Base-by-base conservation (phyloP, 2,113 vertebrate species). In the Leptobrachium ailaonicum region DNA sequence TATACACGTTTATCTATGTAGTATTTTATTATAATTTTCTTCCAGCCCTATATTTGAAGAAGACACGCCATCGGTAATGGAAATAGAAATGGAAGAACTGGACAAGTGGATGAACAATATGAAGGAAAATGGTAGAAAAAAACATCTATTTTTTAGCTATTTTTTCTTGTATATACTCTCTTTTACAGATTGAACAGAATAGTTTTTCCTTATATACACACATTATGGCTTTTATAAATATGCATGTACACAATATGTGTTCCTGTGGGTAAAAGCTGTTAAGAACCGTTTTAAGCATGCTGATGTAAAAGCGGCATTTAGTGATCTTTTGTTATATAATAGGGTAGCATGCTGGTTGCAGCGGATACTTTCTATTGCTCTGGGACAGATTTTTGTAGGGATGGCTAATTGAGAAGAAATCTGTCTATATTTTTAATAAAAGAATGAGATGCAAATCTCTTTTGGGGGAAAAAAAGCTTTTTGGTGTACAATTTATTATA, bases 1-100 rank as follows among this genome's bases (percentile, higher is more conserved):
- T 50, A 8, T 50, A 50, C 8, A 5, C 8, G 4, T 50, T 50
- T 5, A 50, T 4, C 8, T 8, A 50, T 50, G 47, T 50, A 8
- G 47, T 50, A 50, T 8, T 50, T 8, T 8, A 50, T 50, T 50
- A 50, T 50, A 32, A 10, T 50, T 45, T 71, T 75, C 76, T 70
- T 83, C 58, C 82, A 98, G 97, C 88, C 98, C 98, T 74, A 98
- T 97, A 93, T 99, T 99, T 92, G 98, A 99, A 85, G 98, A 99
- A 75, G 98, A 99, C 53, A 95, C 98, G 0, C 96, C 97, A 9
- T 99, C 98, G 63, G 98, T 99, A 13, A 93, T 98, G 92, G 98
- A 99, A 87, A 90, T 99, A 73, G 98, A 99, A 88, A 97, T 99
- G 97, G 97, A 98, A 72, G 97, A 99, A 73, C 90, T 99, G 32